Evolutionary conservation across 2,113 vertebrate genomes (phyloP), one percentile per base, ranked within the genome.

Genomic region (Ictalurus punctatus): DNA sequence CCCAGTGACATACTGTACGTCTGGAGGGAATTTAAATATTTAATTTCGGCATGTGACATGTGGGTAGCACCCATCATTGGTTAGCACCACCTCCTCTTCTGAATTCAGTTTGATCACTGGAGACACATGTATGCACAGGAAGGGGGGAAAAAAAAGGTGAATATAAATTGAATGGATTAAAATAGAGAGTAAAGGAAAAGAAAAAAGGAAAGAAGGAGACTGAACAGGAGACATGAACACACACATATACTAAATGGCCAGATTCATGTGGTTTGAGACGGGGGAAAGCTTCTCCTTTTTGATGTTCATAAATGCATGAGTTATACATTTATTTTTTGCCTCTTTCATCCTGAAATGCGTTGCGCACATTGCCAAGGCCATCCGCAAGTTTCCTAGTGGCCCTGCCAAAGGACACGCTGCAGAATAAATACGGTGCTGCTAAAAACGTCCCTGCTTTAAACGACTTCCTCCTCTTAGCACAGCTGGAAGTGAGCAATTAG

Each of bases 311-410:
- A 94, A 95, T 92, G 93, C 93, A 95, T 93, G 94, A 94, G 90
- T 95, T 95, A 94, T 94, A 95, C 93, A 95, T 94, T 95, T 94
- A 94, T 95, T 96, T 95, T 93, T 83, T 93, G 93, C 90, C 94
- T 93, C 94, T 95, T 95, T 96, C 95, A 95, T 96, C 95, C 94
- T 95, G 93, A 95, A 92, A 91, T 93, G 94, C 93, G 93, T 93
- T 90, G 91, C 91, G 92, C 88, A 89, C 92, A 83, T 94, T 95
- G 94, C 95, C 95, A 94, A 95, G 92, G 93, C 93, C 94, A 93
- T 95, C 94, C 93, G 93, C 94, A 94, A 94, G 92, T 93, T 84
- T 89, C 93, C 93, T 90, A 89, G 58, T 30, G 40, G 14, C 86
- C 71, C 90, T 95, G 94, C 95, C 95, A 96, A 95, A 92, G 94